Percentiles rank a stretch among this genome's conserved stretches.
phyloP scores from a whole-genome alignment of 2,888 invertebrate genomes.

The Sicus ferrugineus region DNA sequence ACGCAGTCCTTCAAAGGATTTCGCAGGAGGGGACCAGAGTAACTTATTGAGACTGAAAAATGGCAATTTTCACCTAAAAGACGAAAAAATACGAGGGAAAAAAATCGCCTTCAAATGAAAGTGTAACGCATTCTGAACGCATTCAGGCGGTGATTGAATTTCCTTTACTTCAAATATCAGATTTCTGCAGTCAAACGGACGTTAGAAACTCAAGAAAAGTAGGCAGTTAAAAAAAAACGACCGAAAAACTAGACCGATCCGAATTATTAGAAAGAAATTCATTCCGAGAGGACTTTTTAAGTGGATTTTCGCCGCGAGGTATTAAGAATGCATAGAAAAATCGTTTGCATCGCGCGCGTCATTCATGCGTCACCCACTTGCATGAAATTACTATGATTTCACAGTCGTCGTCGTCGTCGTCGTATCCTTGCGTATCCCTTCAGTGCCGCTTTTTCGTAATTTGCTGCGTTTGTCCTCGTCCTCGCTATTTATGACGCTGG shows the following conservation, averaged over 20 bases:
- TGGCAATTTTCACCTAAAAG: too few relatives aligned
- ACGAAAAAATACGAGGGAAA: background rate
- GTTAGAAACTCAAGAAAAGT: background rate
- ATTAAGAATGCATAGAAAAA: constrained; percentile 9
- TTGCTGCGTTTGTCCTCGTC: constrained; percentile 19
- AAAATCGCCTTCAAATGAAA: too few relatives aligned
- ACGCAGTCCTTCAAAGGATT: background rate
- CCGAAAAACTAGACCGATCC: background rate
- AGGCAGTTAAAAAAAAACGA: background rate
- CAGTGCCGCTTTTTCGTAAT: constrained; percentile 29
- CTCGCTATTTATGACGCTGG: background rate
- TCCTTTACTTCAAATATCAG: background rate
- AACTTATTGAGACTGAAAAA: too few relatives aligned
- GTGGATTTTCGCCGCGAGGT: background rate
- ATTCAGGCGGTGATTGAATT: too few relatives aligned
- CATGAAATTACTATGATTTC: constrained; percentile 24
- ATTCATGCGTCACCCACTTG: background rate
- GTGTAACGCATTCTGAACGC: too few relatives aligned
- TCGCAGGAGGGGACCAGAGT: too few relatives aligned
- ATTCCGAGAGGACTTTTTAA: background rate
- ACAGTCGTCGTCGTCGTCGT: constrained; percentile 1
- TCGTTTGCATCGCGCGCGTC: too few relatives aligned
- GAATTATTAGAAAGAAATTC: background rate
- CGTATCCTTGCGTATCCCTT: constrained; percentile 31
- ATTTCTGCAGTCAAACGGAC: background rate